phyloP scores from a whole-genome alignment of 2,113 vertebrate species.

The Embiotoca jacksoni region DNA sequence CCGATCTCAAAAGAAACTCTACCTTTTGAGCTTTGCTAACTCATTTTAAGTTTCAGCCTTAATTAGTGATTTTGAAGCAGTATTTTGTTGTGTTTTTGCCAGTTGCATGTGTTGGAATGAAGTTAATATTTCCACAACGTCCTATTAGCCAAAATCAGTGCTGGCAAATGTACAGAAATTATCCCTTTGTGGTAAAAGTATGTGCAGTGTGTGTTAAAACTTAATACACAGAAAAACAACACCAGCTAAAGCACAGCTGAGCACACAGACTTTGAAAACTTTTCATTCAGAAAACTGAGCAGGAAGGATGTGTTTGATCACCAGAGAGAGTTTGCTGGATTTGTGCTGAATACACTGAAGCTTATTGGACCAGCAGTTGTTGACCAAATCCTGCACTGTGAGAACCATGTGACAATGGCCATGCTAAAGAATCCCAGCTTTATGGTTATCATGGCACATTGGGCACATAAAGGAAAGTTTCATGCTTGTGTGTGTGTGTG shows the following conservation, averaged over 20 bases:
- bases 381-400: constrained; percentile 64
- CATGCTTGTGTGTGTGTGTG: constrained; percentile 59
- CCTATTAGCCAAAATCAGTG: constrained; percentile 3
- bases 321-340: constrained; percentile 51
- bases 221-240: neutral
- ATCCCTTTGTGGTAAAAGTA: constrained; percentile 16
- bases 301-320: constrained; percentile 52
- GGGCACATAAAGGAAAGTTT: constrained; percentile 71
- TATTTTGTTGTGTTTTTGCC: constrained; percentile 18
- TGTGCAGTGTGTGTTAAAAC: constrained; percentile 20
- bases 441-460: constrained; percentile 83
- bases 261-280: constrained; percentile 10
- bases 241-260: constrained; percentile 10
- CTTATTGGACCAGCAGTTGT: constrained; percentile 51
- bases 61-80: neutral
- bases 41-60: neutral
- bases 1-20: too few species aligned
- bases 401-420: constrained; percentile 76
- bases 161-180: constrained; percentile 21
- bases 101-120: constrained; percentile 4
- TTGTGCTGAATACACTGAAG: constrained; percentile 45
- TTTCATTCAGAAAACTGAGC: constrained; percentile 23
- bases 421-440: constrained; percentile 74
- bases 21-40: neutral
- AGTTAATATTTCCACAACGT: neutral